A percentile compares a stretch with the other conserved stretches of the same genome.
phyloP scores from a whole-genome alignment of 92 coral and sea anemone species.

The Montipora capitata region DNA sequence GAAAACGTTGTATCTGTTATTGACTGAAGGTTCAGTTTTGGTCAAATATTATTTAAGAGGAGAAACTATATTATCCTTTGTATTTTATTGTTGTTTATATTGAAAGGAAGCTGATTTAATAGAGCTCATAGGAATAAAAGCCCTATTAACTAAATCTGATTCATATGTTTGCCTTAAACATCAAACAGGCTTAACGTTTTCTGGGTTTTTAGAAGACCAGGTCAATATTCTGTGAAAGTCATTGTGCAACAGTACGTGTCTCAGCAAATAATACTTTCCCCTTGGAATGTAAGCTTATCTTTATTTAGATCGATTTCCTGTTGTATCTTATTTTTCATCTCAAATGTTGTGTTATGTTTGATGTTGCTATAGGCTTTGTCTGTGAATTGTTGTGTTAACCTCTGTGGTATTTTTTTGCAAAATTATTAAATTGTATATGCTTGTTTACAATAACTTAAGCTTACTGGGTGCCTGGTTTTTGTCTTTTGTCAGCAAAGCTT shows the following conservation, averaged over 20 bases:
- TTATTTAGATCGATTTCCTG: neutral
- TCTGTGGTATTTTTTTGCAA: constrained; percentile 1
- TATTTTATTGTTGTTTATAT: constrained; percentile 15
- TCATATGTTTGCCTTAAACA: neutral
- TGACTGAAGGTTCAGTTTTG: neutral
- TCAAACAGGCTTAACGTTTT: neutral
- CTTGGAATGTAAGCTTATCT: constrained; percentile 19
- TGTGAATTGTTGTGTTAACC: constrained; percentile 6
- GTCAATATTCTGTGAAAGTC: neutral
- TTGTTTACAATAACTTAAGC: neutral
- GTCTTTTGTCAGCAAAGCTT: constrained; percentile 8
- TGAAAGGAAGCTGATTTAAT: constrained; percentile 5
- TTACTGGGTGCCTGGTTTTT: neutral
- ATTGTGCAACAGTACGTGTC: neutral
- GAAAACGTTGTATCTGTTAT: neutral
- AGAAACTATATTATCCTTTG: neutral
- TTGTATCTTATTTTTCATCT: constrained; percentile 9
- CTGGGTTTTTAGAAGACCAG: neutral
- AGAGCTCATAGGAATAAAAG: neutral
- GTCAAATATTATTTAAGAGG: no score
- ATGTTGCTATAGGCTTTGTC: constrained; percentile 27
- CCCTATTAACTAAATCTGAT: neutral
- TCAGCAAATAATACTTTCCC: neutral
- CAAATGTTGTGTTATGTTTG: neutral
- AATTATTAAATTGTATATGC: neutral